Conservation (phyloP, 2,113 vertebrate genomes). For the Lamprologus callipterus region DNA sequence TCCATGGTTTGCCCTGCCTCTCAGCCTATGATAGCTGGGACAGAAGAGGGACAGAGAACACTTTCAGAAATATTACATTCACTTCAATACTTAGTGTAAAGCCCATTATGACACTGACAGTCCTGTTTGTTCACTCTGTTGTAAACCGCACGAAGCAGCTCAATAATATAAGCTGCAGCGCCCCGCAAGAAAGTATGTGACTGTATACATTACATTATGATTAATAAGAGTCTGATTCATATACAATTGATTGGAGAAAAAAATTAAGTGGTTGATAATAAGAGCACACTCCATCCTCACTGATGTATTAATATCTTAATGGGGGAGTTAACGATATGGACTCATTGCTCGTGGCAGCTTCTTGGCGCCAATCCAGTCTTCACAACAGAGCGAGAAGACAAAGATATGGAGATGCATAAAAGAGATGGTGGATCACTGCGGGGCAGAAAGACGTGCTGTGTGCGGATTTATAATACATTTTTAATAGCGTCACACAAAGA, state of each 20-base stretch:
- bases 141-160: background rate
- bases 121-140: background rate
- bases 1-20: background rate
- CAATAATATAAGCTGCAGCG: background rate
- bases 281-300: background rate
- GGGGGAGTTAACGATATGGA: background rate
- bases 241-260: background rate
- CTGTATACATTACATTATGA: background rate
- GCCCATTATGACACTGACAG: background rate
- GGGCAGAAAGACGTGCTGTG: background rate
- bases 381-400: background rate
- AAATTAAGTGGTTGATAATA: constrained; percentile 4
- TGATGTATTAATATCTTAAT: constrained; percentile 26
- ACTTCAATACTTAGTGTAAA: background rate
- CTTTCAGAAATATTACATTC: background rate
- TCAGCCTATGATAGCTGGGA: background rate
- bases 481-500: background rate
- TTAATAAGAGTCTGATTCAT: background rate
- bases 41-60: no score
- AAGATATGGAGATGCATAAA: background rate
- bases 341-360: background rate
- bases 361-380: constrained; percentile 18
- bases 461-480: background rate
- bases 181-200: background rate
- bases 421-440: background rate